Evolutionary conservation across 2,888 invertebrate genomes (phyloP), one percentile per base, ranked within the genome.

Genomic region (Lepeophtheirus nordmannii): DNA sequence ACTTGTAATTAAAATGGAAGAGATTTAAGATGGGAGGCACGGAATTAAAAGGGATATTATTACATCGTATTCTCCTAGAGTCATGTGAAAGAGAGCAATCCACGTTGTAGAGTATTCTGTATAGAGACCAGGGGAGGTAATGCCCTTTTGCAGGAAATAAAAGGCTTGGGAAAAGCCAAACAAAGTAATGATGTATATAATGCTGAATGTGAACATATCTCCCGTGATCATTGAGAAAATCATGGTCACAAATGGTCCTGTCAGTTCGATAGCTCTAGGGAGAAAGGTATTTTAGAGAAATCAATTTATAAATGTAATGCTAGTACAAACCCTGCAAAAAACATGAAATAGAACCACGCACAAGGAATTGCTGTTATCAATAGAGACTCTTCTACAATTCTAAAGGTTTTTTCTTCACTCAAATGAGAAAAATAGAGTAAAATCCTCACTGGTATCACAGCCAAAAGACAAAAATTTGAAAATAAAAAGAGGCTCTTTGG

Each of bases 201-300:
- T 93, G 69, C 90, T 91, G 75, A 98, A 98, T 37, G 96, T 91
- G 74, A 96, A 85, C 89, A 98, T 91, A 79, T 98, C 98, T 59
- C 97, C 96, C 0, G 89, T 89, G 74, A 96, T 90, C 96, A 98
- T 98, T 73, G 91, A 91, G 81, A 93, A 97, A 71, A 98, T 92
- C 94, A 98, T 97, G 12, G 96, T 96, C 68, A 98, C 96, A 77
- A 97, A 98, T 0, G 97, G 96, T 58, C 98, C 98, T 0, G 96
- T 98, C 72, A 98, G 78, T 68, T 88, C 85, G 40, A 92, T 86
- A 53, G 93, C 93, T 10, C 94, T 94, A 77, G 5, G 76, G 73
- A 62, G 67, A 70, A 68, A 73, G 7, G 2, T 5, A 30, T 30
- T 71, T 41, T 66, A 70, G 70, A 30, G 1, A 64, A 14, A 22